Evolutionary conservation across 2,113 vertebrate species (phyloP), one percentile per base, ranked within the genome.

Genomic region (Porphyrio hochstetteri): DNA sequence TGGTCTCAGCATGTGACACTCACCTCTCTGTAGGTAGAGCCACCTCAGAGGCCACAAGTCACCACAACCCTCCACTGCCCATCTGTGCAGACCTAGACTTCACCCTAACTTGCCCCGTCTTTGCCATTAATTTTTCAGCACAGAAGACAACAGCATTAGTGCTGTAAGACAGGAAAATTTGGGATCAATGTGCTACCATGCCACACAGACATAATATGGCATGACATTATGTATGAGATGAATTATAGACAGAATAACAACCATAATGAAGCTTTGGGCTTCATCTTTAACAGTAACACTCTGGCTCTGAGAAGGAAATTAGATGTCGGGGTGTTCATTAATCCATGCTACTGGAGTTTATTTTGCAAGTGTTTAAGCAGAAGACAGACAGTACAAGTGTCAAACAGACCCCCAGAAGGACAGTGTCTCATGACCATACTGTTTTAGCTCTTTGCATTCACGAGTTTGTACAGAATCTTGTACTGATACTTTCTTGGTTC

Each of bases 401-500:
- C 57, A 90, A 88, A 75, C 36, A 10, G 42, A 36, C 53, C 24
- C 55, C 48, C 52, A 84, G 57, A 88, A 92, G 72, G 69, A 33
- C 77, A 50, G 0, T 0, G 24, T 46, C 44, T 61, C 80, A 44
- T 33, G 65, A 90, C 33, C 14, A 4, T 28, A 85, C n/a, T 38
- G n/a, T 60, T 86, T 82, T 72, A 81, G 50, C 21, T 90, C 81
- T 74, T 91, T 28, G 59, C 35, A 16, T 75, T 33, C 3, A n/a
- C n/a, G 1, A 36, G 48, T 57, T 79, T 61, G 55, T 42, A 57
- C 57, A 71, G 18, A 72, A 89, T 61, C 83, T 89, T 72, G 38
- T 44, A 57, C 56, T 24, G 61, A n/a, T 89, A 87, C 65, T 85
- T 89, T 91, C 84, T 81, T 76, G 70, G 84, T 94, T 44, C 86